A percentile compares a stretch with the other conserved stretches of the same genome.
These are phyloP conservation scores for Bufo bufo DNA, from an alignment of 2,113 vertebrate species.

Conservation along the genomic window DNA sequence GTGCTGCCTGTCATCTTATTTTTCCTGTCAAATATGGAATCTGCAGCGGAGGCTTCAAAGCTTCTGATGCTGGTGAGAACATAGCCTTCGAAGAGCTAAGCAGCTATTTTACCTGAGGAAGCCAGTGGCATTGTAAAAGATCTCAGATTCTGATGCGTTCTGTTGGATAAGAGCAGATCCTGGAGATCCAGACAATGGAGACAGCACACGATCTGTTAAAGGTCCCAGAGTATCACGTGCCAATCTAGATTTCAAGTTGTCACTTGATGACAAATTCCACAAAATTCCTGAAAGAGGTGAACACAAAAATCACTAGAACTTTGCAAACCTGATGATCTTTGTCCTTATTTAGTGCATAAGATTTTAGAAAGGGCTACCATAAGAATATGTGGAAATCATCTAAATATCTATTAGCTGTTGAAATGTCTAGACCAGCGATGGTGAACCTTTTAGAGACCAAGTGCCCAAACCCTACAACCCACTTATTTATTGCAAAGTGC, in stretches of 20 bases:
- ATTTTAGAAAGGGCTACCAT: background rate
- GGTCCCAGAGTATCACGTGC: conserved; percentile 82
- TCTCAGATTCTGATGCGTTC: conserved; percentile 83
- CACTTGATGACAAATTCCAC: conserved; percentile 96
- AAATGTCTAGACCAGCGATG: background rate
- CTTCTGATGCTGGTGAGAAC: too few relatives aligned
- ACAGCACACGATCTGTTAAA: conserved; percentile 84
- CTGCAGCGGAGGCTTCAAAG: background rate
- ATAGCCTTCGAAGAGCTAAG: too few relatives aligned
- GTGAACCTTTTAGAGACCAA: too few relatives aligned
- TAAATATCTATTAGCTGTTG: background rate
- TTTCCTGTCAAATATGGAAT: too few relatives aligned
- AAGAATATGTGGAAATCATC: background rate
- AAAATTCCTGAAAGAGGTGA: conserved; percentile 80
- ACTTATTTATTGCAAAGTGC: too few relatives aligned
- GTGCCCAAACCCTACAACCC: too few relatives aligned
- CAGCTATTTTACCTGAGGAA: conserved; percentile 83
- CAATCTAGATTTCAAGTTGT: conserved; percentile 91
- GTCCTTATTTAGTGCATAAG: too few relatives aligned
- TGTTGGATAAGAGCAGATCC: conserved; percentile 72
- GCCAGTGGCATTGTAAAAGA: conserved; percentile 92
- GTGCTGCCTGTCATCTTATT: too few relatives aligned
- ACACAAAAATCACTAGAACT: background rate
- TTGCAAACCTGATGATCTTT: background rate
- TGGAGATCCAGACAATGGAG: conserved; percentile 78